Evolutionary conservation across 2,113 vertebrate species (phyloP), one percentile per base, ranked within the genome.

Genomic region (Poicephalus gulielmi): DNA sequence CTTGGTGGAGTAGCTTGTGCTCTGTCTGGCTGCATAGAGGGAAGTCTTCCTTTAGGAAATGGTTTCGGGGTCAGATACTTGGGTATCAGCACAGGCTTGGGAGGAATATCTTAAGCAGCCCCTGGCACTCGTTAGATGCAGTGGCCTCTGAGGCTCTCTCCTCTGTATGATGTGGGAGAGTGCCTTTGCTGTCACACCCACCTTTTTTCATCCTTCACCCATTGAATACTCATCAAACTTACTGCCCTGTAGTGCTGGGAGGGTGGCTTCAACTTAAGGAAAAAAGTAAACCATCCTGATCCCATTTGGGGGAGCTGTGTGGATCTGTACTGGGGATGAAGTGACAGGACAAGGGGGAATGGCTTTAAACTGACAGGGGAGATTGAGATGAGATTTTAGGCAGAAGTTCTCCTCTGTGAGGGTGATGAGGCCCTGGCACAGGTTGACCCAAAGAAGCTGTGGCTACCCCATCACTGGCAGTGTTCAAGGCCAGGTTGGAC

Each of bases 181-280:
- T 13, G 6, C 1, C 2, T 44, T 57, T 33, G 30, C 33, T 59
- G 6, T 84, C 11, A 4, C 1, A 3, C 13, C 19, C 30, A 25
- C 13, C 23, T 25, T 53, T 64, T 77, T 83, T 73, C 35, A 7
- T 77, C 71, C 57, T 43, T 90, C 17, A 35, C 17, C 27, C 3
- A 1, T 7, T 6, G 12, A 64, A 55, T 46, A n/a, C 31, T 17
- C 13, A 2, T 50, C 25, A 41, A 73, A 28, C 22, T 39, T 27
- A 15, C 4, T 20, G 41, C 6, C 2, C 1, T 10, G 14, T 6
- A 25, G 30, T 68, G 52, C 14, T 28, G 46, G 17, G 43, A 82
- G 81, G 13, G 39, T 39, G 33, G 35, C 47, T 81, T 64, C 49
- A 35, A 39, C n/a, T n/a, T 52, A 5, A 23, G 25, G 10, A 18